phyloP scores from a whole-genome alignment of 2,113 vertebrate species.

The Pseudopipra pipra region DNA sequence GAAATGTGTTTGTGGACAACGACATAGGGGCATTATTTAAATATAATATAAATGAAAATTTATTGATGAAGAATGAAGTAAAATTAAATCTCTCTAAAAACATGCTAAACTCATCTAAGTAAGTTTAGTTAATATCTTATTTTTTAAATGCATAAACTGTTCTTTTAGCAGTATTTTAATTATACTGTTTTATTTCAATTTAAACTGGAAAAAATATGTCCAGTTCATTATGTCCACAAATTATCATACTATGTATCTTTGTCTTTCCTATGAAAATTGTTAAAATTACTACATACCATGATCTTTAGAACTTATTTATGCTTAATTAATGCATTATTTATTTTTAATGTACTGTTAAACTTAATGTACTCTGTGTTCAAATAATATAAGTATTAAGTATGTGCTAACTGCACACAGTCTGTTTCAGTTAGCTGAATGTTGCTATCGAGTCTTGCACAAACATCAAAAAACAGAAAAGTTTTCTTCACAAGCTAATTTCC shows the following conservation, averaged over 20 bases:
- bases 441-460: background rate
- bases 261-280: background rate
- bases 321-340: background rate
- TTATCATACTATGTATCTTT: background rate
- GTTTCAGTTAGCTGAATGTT: background rate
- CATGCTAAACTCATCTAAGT: background rate
- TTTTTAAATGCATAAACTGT: background rate
- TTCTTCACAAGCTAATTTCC: background rate
- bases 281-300: background rate
- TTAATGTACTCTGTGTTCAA: background rate
- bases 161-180: background rate
- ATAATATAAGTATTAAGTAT: background rate
- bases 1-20: constrained; percentile 18
- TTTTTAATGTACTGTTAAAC: background rate
- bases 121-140: background rate
- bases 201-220: background rate
- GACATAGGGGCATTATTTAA: background rate
- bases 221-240: background rate
- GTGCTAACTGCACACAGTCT: background rate
- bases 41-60: background rate
- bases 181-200: background rate
- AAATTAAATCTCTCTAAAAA: background rate
- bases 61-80: background rate
- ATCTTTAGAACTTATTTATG: background rate
- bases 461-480: background rate